Evolutionary conservation across 2,797 vertebrate species (phyloP), one percentile per base, ranked within the genome.

Genomic region (Micromesistius poutassou): DNA sequence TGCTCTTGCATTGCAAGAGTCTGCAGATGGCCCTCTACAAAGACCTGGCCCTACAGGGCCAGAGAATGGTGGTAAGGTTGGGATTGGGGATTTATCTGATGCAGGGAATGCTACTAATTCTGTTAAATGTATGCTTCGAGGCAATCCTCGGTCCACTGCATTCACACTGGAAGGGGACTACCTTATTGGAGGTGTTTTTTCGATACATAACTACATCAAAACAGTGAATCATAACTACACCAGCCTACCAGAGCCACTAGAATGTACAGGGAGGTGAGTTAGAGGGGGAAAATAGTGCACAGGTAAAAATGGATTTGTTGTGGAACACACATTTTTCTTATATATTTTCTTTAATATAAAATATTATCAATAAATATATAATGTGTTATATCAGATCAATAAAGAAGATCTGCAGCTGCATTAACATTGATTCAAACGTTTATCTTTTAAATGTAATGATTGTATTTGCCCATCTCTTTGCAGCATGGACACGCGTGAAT

Each of bases 211-310:
- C 70, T 83, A 87, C 55, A 81, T 77, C 68, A 55, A 83, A n/a
- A 81, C 79, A 30, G 74, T 80, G 74, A 84, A 77, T 8, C 70
- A 88, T 46, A 84, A 85, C 76, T 93, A 89, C 79, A 89, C 85
- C 71, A 73, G 6, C 31, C 19, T 77, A 68, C 92, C 92, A 75
- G 87, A 90, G 50, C 81, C 81, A 1, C 73, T 85, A 1, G 81
- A 33, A 68, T 93, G 92, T 76, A 83, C 76, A 71, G 89, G 89
- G 33, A 91, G 91, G 92, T 93, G 73, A 84, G 87, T 86, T 62
- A 77, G n/a, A 62, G 50, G 35, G 28, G 13, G 19, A 71, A 30
- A 30, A 71, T 33, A 33, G 70, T 66, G 70, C 30, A 30, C 30
- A 33, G 30, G 70, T 30, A 30, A 30, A 71, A 31, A 4, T 71